Conservation (phyloP, 2,888 invertebrate species). For the Eilema griseolum region DNA sequence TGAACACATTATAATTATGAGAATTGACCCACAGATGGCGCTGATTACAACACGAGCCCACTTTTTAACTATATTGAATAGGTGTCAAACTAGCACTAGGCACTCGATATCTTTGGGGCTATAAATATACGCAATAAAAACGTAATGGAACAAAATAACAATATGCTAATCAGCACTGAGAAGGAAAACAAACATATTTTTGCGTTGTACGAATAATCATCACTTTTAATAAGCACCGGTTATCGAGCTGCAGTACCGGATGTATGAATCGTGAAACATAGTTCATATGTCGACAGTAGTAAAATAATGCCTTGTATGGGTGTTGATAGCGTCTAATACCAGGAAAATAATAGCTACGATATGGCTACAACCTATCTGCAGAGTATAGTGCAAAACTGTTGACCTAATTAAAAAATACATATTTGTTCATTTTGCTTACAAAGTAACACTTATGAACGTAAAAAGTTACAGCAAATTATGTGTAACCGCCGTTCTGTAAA, state of each 20-base stretch:
- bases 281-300: slow-evolving; percentile 13
- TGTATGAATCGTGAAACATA: slow-evolving; percentile 10
- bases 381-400: not conserved
- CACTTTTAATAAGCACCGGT: slow-evolving; percentile 10
- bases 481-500: too few species aligned
- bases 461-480: too few species aligned
- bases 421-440: not conserved
- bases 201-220: not conserved
- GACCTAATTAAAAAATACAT: not conserved
- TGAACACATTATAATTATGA: not conserved
- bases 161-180: slow-evolving; percentile 7
- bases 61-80: not conserved
- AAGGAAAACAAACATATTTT: slow-evolving; percentile 18
- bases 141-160: slow-evolving; percentile 2
- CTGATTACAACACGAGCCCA: not conserved
- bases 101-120: not conserved
- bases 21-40: not conserved
- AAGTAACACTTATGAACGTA: too few species aligned
- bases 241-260: slow-evolving; percentile 12
- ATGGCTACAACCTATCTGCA: not conserved
- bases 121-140: slow-evolving; percentile 1
- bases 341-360: slow-evolving; percentile 7
- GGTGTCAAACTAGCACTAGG: not conserved
- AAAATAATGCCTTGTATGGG: slow-evolving; percentile 8
- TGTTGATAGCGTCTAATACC: slow-evolving; percentile 10